phyloP scores from a whole-genome alignment of 2,888 invertebrate species.

The Tipula lateralis region DNA sequence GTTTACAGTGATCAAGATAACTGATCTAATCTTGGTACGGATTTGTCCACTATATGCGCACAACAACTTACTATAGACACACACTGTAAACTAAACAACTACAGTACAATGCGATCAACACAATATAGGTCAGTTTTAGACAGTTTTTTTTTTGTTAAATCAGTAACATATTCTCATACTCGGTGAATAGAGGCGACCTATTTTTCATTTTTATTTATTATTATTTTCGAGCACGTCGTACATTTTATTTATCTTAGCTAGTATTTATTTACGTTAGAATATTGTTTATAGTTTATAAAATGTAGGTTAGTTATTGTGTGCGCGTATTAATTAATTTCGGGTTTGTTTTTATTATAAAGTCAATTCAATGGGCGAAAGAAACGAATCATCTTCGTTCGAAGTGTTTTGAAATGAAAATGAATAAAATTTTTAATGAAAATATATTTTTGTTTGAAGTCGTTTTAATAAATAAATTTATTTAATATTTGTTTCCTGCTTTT shows the following conservation, averaged over 20 bases:
- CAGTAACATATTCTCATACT: background rate
- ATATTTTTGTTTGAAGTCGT: background rate
- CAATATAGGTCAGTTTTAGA: background rate
- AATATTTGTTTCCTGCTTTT: background rate
- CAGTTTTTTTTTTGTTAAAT: background rate
- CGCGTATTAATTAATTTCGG: background rate
- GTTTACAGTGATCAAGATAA: background rate
- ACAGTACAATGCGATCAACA: background rate
- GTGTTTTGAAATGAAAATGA: background rate
- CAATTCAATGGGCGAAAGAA: background rate
- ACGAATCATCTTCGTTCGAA: background rate
- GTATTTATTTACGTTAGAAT: background rate
- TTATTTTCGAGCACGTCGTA: background rate
- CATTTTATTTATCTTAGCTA: background rate
- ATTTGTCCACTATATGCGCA: background rate
- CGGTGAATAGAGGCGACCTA: slow-evolving; percentile 11
- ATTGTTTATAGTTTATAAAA: background rate
- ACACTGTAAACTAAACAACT: background rate
- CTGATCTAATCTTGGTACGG: background rate
- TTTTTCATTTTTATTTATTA: background rate
- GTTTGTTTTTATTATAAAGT: background rate
- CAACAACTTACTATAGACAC: background rate
- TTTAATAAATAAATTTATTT: background rate
- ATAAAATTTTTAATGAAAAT: background rate
- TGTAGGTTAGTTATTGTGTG: background rate